phyloP scores from a whole-genome alignment of 1,140 invertebrate species.

The Musca domestica region DNA sequence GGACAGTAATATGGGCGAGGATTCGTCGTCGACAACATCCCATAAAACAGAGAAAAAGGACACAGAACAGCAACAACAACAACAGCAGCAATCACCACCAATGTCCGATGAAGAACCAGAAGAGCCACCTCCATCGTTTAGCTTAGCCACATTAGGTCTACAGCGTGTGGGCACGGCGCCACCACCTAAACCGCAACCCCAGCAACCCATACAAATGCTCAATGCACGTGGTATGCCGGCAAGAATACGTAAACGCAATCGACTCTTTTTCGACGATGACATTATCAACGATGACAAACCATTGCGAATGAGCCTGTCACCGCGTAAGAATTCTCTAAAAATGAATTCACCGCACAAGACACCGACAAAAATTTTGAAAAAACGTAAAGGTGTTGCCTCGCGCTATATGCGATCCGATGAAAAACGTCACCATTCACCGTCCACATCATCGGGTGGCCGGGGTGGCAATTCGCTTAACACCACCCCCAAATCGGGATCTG shows the following conservation, averaged over 20 bases:
- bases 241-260: conserved; percentile 86
- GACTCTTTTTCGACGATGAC: conserved; percentile 88
- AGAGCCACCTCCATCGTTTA: conserved; percentile 66
- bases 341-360: conserved; percentile 54
- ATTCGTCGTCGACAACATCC: neutral
- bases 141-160: conserved; percentile 72
- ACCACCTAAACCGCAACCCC: conserved; percentile 67
- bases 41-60: neutral
- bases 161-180: conserved; percentile 74
- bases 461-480: conserved; percentile 9
- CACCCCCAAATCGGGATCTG: conserved; percentile 23
- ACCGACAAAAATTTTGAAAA: conserved; percentile 57
- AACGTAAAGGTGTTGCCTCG: conserved; percentile 49
- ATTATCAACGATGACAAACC: conserved; percentile 77
- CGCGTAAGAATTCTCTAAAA: conserved; percentile 55
- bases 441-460: conserved; percentile 10
- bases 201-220: conserved; percentile 70
- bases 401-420: conserved; percentile 46
- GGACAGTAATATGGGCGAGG: neutral
- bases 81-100: conserved; percentile 24
- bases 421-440: conserved; percentile 17
- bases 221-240: conserved; percentile 86
- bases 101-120: conserved; percentile 57
- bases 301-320: conserved; percentile 60
- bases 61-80: neutral